A percentile compares a stretch with the other conserved stretches of the same genome.
phyloP scores from a whole-genome alignment of 2,888 invertebrate species.

The Geophilus truncorum region DNA sequence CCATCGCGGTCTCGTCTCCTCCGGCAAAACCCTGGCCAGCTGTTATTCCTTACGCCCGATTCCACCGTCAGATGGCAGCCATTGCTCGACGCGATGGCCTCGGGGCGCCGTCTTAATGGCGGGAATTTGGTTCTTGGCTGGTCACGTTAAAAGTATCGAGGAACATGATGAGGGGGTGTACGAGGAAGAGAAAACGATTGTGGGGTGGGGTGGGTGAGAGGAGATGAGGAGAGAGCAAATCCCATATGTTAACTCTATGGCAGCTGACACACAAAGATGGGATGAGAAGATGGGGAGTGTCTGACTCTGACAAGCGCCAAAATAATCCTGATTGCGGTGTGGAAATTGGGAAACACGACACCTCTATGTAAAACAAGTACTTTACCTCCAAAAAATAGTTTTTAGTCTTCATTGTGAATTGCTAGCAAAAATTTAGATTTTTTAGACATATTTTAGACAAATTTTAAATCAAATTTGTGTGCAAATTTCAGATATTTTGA shows the following conservation, averaged over 20 bases:
- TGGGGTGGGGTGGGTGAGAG: neutral
- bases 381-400: no score
- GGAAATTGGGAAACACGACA: neutral
- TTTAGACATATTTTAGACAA: no score
- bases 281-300: neutral
- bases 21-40: neutral
- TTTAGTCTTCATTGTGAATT: no score
- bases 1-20: neutral
- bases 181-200: neutral
- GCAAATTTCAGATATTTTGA: no score
- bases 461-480: no score
- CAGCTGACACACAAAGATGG: neutral
- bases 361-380: no score
- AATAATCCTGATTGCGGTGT: neutral
- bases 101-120: neutral
- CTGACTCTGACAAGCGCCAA: slow-evolving; percentile 20
- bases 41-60: neutral
- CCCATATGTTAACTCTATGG: neutral
- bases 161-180: neutral
- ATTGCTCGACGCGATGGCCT: neutral
- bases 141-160: neutral
- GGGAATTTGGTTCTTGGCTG: neutral
- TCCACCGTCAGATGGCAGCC: neutral
- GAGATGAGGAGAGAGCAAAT: neutral
- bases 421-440: no score